A percentile compares a stretch with the other conserved stretches of the same genome.
Conservation (phyloP, 2,888 invertebrate species). For the Artemia sp. region DNA sequence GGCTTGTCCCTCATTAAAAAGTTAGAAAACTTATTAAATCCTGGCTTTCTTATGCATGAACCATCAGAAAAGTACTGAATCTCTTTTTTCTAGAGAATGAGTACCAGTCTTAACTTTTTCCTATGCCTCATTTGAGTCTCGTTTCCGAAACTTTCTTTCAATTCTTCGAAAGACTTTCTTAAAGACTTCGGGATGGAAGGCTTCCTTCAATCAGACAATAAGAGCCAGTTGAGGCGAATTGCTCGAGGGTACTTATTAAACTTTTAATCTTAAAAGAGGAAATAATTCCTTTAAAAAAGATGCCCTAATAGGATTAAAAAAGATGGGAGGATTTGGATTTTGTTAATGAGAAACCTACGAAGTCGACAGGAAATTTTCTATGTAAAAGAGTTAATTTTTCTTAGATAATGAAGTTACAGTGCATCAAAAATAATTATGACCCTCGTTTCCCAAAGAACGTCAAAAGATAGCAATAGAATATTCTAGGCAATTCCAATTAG, state of each 20-base stretch:
- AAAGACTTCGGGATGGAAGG: neutral
- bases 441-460: neutral
- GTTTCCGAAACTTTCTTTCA: neutral
- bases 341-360: conserved; percentile 14
- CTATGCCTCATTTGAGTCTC: conserved; percentile 13
- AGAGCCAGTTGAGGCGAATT: conserved; percentile 13
- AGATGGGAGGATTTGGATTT: conserved; percentile 11
- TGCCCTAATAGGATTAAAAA: conserved; percentile 15
- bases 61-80: conserved; percentile 5
- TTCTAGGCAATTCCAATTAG: conserved; percentile 13
- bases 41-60: neutral
- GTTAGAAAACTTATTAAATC: neutral
- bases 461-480: neutral
- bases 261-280: conserved; percentile 13
- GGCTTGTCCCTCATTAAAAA: conserved; percentile 10
- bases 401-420: conserved; percentile 9
- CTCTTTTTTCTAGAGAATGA: neutral
- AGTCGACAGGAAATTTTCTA: conserved; percentile 6
- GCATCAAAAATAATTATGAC: conserved; percentile 11
- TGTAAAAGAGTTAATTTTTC: conserved; percentile 12
- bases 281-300: conserved; percentile 14
- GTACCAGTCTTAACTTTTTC: neutral
- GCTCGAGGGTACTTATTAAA: conserved; percentile 14
- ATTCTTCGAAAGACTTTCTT: neutral
- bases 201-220: conserved; percentile 12